Conservation (phyloP, 2,113 vertebrate species). For the Oncorhynchus gorbuscha region DNA sequence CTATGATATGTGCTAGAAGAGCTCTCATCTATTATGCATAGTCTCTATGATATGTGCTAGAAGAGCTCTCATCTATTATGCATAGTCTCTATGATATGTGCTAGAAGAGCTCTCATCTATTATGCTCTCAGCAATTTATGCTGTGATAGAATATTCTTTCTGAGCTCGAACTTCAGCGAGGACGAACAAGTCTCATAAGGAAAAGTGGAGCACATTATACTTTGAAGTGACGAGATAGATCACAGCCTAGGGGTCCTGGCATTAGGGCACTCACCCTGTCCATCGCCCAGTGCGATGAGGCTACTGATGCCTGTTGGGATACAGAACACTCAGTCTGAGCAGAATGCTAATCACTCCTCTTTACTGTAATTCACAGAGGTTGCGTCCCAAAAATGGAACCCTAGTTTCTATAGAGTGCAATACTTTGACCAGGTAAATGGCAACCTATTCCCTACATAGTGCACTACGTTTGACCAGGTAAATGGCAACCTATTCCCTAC, state of each 20-base stretch:
- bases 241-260: slow-evolving; percentile 11
- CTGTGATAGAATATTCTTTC: slow-evolving; percentile 13
- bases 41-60: slow-evolving; percentile 7
- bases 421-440: no score
- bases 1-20: slow-evolving; percentile 5
- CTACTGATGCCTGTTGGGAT: slow-evolving; percentile 19
- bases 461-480: no score
- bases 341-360: slow-evolving; percentile 24
- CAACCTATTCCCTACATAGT: no score
- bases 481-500: no score
- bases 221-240: slow-evolving; percentile 16
- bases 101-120: background rate
- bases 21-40: background rate
- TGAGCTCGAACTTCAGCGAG: background rate
- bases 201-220: slow-evolving; percentile 26
- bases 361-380: no score
- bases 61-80: background rate
- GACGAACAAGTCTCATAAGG: slow-evolving; percentile 2
- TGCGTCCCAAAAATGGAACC: no score
- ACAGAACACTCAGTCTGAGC: slow-evolving; percentile 6
- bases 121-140: background rate
- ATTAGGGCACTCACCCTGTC: slow-evolving; percentile 17
- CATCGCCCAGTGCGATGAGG: slow-evolving; percentile 35
- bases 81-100: slow-evolving; percentile 9
- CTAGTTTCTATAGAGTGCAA: no score